Conservation (phyloP, 1,140 invertebrate species). For the Drosophila pruinosa region DNA sequence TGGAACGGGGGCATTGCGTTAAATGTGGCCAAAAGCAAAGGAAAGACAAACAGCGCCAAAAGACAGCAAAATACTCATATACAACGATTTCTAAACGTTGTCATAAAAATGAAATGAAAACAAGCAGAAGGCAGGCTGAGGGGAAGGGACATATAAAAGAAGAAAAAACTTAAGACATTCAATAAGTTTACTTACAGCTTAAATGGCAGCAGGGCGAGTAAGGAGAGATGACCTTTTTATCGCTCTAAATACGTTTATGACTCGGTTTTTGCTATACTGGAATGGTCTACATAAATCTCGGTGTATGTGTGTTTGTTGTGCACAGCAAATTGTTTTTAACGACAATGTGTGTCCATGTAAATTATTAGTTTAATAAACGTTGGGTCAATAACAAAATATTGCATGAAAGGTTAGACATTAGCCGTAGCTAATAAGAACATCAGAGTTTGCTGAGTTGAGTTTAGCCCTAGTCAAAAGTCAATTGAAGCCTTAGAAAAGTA, state of each 20-base stretch:
- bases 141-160: conserved; percentile 31
- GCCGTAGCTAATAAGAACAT: neutral
- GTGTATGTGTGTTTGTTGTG: conserved; percentile 33
- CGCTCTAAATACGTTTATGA: conserved; percentile 73
- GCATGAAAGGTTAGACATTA: neutral
- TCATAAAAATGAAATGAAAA: conserved; percentile 82
- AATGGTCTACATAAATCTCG: conserved; percentile 56
- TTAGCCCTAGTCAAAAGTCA: neutral
- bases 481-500: too few species aligned
- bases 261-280: conserved; percentile 1
- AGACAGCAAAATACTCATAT: conserved; percentile 59
- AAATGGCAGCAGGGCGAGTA: neutral
- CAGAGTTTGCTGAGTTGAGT: neutral
- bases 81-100: conserved; percentile 78
- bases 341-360: conserved; percentile 72
- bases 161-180: conserved; percentile 74
- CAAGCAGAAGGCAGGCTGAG: conserved; percentile 50
- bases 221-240: conserved; percentile 67
- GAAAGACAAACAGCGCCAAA: conserved; percentile 61
- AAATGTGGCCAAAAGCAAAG: conserved; percentile 72
- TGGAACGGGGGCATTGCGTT: conserved; percentile 23
- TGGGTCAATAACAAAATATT: conserved; percentile 40
- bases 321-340: conserved; percentile 73
- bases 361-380: conserved; percentile 78
- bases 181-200: conserved; percentile 68